Evolutionary conservation across 2,797 vertebrate species (phyloP).

Genomic region (Phataginus tricuspis): DNA sequence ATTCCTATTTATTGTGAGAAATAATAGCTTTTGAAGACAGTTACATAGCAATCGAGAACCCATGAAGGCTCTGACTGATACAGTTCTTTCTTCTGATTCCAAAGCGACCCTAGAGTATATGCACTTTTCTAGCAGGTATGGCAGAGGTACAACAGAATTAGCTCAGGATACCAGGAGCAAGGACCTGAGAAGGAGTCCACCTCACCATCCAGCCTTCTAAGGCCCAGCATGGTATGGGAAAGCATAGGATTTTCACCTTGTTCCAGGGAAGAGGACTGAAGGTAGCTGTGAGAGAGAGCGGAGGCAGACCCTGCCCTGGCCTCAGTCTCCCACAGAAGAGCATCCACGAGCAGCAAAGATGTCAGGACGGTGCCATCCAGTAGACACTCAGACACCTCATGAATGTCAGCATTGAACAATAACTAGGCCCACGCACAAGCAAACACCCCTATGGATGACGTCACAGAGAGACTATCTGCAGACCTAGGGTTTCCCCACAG

Average conservation of each 20-base stretch:
- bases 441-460: accelerated
- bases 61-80: background rate
- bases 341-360: accelerated
- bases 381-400: background rate
- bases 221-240: background rate
- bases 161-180: background rate
- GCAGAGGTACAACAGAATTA: background rate
- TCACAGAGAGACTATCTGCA: background rate
- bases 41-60: background rate
- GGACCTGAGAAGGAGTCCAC: background rate
- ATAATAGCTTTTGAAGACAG: background rate
- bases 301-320: background rate
- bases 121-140: background rate
- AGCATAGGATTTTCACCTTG: too few relatives aligned
- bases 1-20: background rate
- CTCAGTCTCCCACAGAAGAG: accelerated
- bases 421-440: accelerated
- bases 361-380: background rate
- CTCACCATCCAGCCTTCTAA: too few relatives aligned
- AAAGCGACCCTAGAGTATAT: background rate
- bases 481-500: accelerated
- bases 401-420: accelerated
- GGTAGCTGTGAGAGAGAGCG: background rate
- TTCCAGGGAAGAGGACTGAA: too few relatives aligned
- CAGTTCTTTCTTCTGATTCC: background rate